Evolutionary conservation across 92 coral and sea anemone species (phyloP), one percentile per base, ranked within the genome.

Genomic region (Desmophyllum pertusum): DNA sequence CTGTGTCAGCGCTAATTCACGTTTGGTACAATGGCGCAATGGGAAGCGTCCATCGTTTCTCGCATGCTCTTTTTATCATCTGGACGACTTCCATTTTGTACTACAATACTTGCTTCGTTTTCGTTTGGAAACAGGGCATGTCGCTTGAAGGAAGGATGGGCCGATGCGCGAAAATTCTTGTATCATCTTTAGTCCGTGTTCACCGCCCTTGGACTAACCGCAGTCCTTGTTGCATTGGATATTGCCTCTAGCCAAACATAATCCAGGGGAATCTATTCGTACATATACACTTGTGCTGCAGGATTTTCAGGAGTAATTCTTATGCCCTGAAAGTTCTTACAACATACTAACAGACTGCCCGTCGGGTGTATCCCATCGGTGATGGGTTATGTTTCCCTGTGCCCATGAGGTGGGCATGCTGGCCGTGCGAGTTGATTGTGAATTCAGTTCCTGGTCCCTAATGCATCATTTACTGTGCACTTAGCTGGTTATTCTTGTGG

Each of bases 91-190:
- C 92, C 99, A 97, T n/a, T 74, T 80, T 97, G 86, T 97, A 97
- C 87, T 97, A 90, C 88, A 97, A 97, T 75, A 97, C n/a, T 97
- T 98, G 98, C 94, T 5, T 97, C 99, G 66, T n/a, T n/a, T 97
- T 97, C 52, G 81, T 97, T 51, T 97, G 99, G 99, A 97, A 97
- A n/a, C n/a, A 97, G 74, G 98, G 99, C 52, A 97, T 77, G 40
- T 90, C 95, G 21, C 88, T 97, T 36, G 99, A 97, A 36, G 37
- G 89, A 43, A 68, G 86, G 41, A 81, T 97, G 85, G 98, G n/a
- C n/a, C n/a, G 99, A 45, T 94, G 95, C 61, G 42, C 87, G n/a
- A 7, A 92, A 84, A 66, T 89, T 97, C 78, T 80, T 97, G 19
- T 89, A 92, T n/a, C 61, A 79, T 94, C 48, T 70, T 97, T n/a